Percentiles rank a stretch among this genome's conserved stretches.
phyloP scores from a whole-genome alignment of 2,113 vertebrate genomes.

The Podiceps cristatus region DNA sequence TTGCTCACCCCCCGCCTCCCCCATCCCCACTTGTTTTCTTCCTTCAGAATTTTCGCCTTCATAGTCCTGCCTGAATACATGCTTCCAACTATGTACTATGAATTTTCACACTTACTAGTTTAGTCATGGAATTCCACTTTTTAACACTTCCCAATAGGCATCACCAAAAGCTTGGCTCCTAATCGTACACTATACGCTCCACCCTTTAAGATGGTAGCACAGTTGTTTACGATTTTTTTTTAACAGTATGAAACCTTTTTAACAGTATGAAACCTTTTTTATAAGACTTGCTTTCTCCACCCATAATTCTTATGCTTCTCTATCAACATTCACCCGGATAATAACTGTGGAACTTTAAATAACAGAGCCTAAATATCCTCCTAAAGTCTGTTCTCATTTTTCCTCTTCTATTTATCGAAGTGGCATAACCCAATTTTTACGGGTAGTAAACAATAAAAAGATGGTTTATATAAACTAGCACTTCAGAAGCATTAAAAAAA shows the following conservation, averaged over 20 bases:
- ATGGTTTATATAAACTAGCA: neutral
- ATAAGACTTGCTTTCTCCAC: neutral
- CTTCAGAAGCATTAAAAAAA: neutral
- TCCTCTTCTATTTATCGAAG: neutral
- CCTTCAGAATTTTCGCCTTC: neutral
- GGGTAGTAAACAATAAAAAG: neutral
- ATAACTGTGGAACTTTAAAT: neutral
- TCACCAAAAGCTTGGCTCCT: neutral
- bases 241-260: neutral
- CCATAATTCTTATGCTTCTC: neutral
- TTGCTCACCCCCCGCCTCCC: no score
- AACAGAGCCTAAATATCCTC: neutral
- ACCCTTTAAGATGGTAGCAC: neutral
- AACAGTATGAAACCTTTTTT: no score
- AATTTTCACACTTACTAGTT: neutral
- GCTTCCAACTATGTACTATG: fast-evolving
- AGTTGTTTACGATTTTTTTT: neutral
- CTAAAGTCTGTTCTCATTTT: neutral
- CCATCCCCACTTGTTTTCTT: neutral
- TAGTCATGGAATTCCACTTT: neutral
- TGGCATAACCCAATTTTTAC: neutral
- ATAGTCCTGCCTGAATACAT: neutral
- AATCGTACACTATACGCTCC: fast-evolving
- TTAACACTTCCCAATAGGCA: neutral
- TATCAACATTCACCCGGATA: neutral